A percentile compares a stretch with the other conserved stretches of the same genome.
Evolutionary conservation across 2,888 invertebrate genomes (phyloP).

Genomic region (Amiota mariae): DNA sequence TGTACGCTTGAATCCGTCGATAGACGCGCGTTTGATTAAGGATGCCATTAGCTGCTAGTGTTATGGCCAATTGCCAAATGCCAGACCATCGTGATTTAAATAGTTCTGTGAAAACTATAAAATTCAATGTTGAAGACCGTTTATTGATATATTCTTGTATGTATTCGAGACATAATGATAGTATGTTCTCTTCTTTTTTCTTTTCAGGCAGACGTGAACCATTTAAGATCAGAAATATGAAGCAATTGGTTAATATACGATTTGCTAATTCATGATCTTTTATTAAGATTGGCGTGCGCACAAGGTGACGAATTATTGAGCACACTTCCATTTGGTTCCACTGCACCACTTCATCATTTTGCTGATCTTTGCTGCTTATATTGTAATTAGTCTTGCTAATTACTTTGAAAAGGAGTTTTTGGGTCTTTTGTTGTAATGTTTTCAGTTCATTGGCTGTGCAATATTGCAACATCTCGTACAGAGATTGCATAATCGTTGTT

Average conservation of each 20-base stretch:
- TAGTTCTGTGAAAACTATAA: constrained; percentile 79
- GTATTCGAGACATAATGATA: constrained; percentile 53
- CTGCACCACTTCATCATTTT: constrained; percentile 46
- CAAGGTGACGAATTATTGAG: constrained; percentile 45
- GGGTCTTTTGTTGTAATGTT: constrained; percentile 79
- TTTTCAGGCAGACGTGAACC: constrained; percentile 43
- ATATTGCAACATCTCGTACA: constrained; percentile 81
- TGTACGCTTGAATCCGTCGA: constrained; percentile 80
- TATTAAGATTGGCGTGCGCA: constrained; percentile 58
- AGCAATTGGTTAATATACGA: constrained; percentile 50
- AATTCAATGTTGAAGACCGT: constrained; percentile 75
- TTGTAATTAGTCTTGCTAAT: constrained; percentile 48
- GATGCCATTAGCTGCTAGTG: constrained; percentile 78
- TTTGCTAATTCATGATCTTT: constrained; percentile 55
- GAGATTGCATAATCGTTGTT: constrained; percentile 80
- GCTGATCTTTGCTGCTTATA: background rate
- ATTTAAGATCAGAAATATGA: constrained; percentile 58
- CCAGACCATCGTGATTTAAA: constrained; percentile 80
- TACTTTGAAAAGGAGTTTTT: constrained; percentile 67
- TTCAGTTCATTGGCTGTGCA: constrained; percentile 80
- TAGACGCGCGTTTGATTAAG: constrained; percentile 78
- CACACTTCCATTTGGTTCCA: constrained; percentile 55
- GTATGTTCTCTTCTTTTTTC: constrained; percentile 39
- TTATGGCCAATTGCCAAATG: constrained; percentile 77
- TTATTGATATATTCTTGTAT: constrained; percentile 62